phyloP scores from a whole-genome alignment of 2,797 vertebrate genomes.

The Periparus ater region DNA sequence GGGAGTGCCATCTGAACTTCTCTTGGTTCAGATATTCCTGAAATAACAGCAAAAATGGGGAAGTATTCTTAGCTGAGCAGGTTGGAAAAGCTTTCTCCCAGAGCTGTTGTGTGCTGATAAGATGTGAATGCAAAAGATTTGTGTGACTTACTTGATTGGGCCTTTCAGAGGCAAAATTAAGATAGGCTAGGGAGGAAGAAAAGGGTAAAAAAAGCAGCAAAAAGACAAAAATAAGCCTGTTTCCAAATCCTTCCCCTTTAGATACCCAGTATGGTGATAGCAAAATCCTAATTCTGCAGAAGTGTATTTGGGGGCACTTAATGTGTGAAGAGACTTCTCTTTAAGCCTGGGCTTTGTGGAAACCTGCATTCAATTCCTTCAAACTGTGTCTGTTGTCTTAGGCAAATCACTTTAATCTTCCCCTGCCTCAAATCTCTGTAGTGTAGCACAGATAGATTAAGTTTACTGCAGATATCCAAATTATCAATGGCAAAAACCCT shows the following conservation, averaged over 20 bases:
- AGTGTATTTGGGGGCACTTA: not conserved
- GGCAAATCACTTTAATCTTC: constrained; percentile 62
- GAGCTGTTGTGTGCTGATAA: constrained; percentile 18
- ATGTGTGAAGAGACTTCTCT: not conserved
- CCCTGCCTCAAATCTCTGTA: constrained; percentile 17
- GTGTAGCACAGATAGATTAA: constrained; percentile 42
- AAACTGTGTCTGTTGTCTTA: not conserved
- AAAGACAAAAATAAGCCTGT: constrained; percentile 15
- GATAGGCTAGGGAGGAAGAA: not conserved
- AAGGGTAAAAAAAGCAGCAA: not conserved
- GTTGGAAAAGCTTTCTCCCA: not conserved
- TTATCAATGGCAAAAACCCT: constrained; percentile 43
- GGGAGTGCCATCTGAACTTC: not conserved
- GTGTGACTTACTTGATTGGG: not conserved
- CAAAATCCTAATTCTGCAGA: constrained; percentile 28
- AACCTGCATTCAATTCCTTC: constrained; percentile 17
- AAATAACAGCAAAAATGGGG: not conserved
- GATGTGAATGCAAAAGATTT: not conserved
- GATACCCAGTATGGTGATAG: not conserved
- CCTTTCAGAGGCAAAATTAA: constrained; percentile 1
- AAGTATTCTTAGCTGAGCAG: not conserved
- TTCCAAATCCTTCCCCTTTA: constrained; percentile 11
- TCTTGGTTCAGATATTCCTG: not conserved
- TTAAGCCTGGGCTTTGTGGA: constrained; percentile 17
- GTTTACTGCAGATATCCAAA: constrained; percentile 48